These are phyloP conservation scores for Isoperla grammatica DNA, from an alignment of 2,888 invertebrate species.

Conservation along the genomic window DNA sequence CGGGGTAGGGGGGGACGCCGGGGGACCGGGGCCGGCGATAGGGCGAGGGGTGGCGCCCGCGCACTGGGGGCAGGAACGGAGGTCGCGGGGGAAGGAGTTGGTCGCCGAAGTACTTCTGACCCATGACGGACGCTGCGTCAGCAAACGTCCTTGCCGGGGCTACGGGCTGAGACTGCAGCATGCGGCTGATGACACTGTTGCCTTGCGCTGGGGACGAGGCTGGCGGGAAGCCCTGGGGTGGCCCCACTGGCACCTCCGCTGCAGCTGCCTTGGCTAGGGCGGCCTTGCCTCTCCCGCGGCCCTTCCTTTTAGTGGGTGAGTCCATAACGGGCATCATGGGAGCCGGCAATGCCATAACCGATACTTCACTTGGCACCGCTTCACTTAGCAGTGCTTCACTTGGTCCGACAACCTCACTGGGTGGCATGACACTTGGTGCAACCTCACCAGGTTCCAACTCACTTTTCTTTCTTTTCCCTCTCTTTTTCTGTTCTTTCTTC, in stretches of 20 bases:
- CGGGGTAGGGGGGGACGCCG: constrained; percentile 29
- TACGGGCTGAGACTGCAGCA: constrained; percentile 51
- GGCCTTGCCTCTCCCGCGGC: constrained; percentile 26
- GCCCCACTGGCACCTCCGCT: constrained; percentile 36
- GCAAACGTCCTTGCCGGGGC: constrained; percentile 40
- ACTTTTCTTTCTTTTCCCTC: constrained; percentile 40
- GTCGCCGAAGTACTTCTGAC: constrained; percentile 43
- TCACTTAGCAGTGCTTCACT: not conserved
- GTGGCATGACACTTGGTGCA: not conserved
- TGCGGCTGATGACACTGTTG: constrained; percentile 52
- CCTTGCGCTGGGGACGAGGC: constrained; percentile 31
- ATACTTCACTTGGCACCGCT: not conserved
- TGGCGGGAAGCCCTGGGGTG: constrained; percentile 49
- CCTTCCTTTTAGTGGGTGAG: constrained; percentile 24
- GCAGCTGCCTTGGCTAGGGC: constrained; percentile 49
- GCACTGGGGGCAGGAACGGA: constrained; percentile 19
- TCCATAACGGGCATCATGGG: not conserved
- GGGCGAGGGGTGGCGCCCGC: constrained; percentile 34
- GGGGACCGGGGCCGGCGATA: constrained; percentile 33
- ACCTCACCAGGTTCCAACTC: constrained; percentile 9
- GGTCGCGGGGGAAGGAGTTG: constrained; percentile 27
- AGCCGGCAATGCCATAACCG: no score
- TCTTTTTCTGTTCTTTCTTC: constrained; percentile 29
- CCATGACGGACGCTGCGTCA: constrained; percentile 43
- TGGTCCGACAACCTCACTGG: not conserved